Evolutionary conservation across 2,113 vertebrate genomes (phyloP).

Genomic region (Festucalex cinctus): DNA sequence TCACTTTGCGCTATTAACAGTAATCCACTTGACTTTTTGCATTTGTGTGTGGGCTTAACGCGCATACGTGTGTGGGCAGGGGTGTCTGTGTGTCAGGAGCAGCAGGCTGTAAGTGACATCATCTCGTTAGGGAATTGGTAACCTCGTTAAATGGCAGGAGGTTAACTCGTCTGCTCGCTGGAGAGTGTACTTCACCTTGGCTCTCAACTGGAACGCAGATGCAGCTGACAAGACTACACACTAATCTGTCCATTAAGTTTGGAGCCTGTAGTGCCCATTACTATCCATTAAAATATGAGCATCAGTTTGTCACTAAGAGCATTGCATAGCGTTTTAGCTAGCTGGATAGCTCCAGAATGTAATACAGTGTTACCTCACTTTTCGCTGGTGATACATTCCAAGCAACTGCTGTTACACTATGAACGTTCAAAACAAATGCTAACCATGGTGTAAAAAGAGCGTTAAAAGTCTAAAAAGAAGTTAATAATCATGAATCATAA

Average conservation of each 20-base stretch:
- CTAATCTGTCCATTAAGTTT: conserved; percentile 27
- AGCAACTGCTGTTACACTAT: too few relatives aligned
- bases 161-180: conserved; percentile 35
- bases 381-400: too few relatives aligned
- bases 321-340: not conserved
- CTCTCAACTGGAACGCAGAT: conserved; percentile 39
- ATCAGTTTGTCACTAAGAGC: not conserved
- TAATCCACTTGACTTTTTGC: not conserved
- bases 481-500: too few relatives aligned
- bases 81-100: not conserved
- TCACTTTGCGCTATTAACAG: not conserved
- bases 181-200: conserved; percentile 35
- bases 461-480: too few relatives aligned
- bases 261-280: not conserved
- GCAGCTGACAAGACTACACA: conserved; percentile 17
- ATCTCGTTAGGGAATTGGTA: conserved; percentile 46
- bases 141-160: conserved; percentile 45
- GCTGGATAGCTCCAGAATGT: not conserved
- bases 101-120: conserved; percentile 33
- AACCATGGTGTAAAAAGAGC: too few relatives aligned
- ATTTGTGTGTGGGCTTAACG: conserved; percentile 2
- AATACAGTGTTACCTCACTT: too few relatives aligned
- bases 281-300: not conserved
- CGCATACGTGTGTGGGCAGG: not conserved
- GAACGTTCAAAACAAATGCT: too few relatives aligned